Evolutionary conservation across 1,140 invertebrate genomes (phyloP).

Genomic region (Drosophila pachea): DNA sequence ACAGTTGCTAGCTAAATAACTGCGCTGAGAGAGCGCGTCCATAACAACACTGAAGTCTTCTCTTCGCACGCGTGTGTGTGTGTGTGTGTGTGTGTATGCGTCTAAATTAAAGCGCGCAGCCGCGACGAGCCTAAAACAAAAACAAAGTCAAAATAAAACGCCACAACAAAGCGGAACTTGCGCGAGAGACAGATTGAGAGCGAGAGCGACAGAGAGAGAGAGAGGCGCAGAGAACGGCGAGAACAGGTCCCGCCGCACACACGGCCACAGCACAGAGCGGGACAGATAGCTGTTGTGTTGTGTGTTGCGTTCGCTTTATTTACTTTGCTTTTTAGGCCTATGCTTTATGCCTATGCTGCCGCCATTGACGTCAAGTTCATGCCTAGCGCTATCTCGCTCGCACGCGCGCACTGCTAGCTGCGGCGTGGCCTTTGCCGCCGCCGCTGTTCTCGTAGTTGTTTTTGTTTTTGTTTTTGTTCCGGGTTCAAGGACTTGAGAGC

Average conservation of each 20-base stretch:
- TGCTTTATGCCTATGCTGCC: slow-evolving; percentile 30
- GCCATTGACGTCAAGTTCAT: slow-evolving; percentile 71
- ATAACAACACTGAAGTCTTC: slow-evolving; percentile 10
- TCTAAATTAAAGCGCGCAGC: slow-evolving; percentile 60
- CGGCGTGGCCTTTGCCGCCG: background rate
- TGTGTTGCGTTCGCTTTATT: background rate
- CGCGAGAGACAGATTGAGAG: slow-evolving; percentile 24
- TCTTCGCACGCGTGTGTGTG: slow-evolving; percentile 2
- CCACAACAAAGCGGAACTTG: slow-evolving; percentile 46
- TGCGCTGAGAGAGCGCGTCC: background rate
- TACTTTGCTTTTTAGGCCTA: slow-evolving; percentile 31
- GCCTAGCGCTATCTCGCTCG: slow-evolving; percentile 30
- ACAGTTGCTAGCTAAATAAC: no score
- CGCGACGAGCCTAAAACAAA: slow-evolving; percentile 28
- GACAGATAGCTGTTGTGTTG: slow-evolving; percentile 22
- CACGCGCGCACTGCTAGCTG: background rate
- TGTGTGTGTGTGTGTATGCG: slow-evolving; percentile 5
- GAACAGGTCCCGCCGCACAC: no score
- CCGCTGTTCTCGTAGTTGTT: slow-evolving; percentile 12
- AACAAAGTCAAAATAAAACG: slow-evolving; percentile 8
- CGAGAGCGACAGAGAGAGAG: slow-evolving; percentile 26
- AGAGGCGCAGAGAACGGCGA: slow-evolving; percentile 1
- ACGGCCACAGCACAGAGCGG: slow-evolving; percentile 3
- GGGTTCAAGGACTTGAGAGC: slow-evolving; percentile 69
- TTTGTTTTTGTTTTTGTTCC: slow-evolving; percentile 45